phyloP scores from a whole-genome alignment of 2,113 vertebrate species.

The Pycnonotus jocosus region DNA sequence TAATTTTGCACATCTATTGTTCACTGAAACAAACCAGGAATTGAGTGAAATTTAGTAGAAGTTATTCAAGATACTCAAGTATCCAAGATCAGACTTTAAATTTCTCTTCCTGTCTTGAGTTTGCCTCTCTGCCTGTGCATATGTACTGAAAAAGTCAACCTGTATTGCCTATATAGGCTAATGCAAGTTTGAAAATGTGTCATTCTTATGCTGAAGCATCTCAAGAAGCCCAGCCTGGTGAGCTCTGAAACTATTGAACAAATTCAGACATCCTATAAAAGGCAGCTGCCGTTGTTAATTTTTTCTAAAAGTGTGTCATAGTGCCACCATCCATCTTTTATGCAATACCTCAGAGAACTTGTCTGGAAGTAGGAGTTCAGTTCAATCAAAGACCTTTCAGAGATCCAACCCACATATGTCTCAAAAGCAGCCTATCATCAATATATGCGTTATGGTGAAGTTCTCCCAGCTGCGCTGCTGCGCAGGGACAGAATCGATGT shows the following conservation, averaged over 20 bases:
- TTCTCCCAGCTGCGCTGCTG: not conserved
- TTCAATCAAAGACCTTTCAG: not conserved
- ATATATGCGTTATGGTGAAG: not conserved
- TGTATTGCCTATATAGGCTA: not conserved
- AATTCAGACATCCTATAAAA: not conserved
- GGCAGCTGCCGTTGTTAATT: not conserved
- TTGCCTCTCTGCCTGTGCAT: not conserved
- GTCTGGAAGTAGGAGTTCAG: not conserved
- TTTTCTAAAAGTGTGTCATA: not conserved
- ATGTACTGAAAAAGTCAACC: not conserved
- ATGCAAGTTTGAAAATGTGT: not conserved
- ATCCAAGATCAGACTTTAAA: not conserved
- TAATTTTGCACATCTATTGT: not conserved
- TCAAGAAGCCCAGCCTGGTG: not conserved
- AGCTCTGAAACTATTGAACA: not conserved
- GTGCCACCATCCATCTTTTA: not conserved
- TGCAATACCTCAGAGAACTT: not conserved
- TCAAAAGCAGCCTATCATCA: not conserved
- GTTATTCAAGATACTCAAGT: fast-evolving
- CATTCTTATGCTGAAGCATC: not conserved
- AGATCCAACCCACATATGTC: not conserved
- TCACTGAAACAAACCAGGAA: not conserved
- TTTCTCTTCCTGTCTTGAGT: not conserved
- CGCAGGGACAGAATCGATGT: not conserved
- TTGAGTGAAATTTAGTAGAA: not conserved